These are phyloP conservation scores for Cheilosia vernalis DNA, from an alignment of 2,888 invertebrate genomes.

Conservation along the genomic window DNA sequence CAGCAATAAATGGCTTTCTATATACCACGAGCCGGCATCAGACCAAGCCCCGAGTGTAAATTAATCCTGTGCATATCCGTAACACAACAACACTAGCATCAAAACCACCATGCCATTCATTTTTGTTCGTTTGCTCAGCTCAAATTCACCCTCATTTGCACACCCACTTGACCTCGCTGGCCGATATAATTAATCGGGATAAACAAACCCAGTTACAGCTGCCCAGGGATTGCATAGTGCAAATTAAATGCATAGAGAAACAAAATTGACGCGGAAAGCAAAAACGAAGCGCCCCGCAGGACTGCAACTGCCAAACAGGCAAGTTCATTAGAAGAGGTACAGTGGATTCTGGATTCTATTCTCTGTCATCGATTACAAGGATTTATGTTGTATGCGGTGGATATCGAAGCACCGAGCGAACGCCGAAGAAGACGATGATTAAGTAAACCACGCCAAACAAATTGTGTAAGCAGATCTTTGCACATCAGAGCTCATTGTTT, in stretches of 20 bases:
- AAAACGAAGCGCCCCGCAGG: no score
- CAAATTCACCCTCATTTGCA: background rate
- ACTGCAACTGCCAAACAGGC: no score
- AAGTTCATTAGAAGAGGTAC: no score
- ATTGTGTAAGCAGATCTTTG: slow-evolving; percentile 18
- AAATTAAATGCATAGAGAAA: no score
- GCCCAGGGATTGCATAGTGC: background rate
- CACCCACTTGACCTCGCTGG: slow-evolving; percentile 2
- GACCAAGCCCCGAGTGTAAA: slow-evolving; percentile 27
- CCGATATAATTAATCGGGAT: slow-evolving; percentile 54
- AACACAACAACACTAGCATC: background rate
- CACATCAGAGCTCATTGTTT: slow-evolving; percentile 6
- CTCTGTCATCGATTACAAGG: slow-evolving; percentile 12
- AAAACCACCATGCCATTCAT: background rate
- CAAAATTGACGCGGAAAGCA: no score
- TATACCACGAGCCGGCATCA: background rate
- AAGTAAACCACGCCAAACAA: slow-evolving; percentile 8
- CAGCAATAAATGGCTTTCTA: slow-evolving; percentile 2
- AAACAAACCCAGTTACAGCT: slow-evolving; percentile 35
- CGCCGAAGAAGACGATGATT: background rate
- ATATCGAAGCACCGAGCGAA: slow-evolving; percentile 1
- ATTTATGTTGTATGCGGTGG: slow-evolving; percentile 10
- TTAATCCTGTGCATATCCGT: slow-evolving; percentile 51
- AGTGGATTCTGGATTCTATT: background rate
- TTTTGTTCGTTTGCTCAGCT: slow-evolving; percentile 10